Base-by-base conservation (phyloP, 2,113 vertebrate species). In the Phalacrocorax carbo region DNA sequence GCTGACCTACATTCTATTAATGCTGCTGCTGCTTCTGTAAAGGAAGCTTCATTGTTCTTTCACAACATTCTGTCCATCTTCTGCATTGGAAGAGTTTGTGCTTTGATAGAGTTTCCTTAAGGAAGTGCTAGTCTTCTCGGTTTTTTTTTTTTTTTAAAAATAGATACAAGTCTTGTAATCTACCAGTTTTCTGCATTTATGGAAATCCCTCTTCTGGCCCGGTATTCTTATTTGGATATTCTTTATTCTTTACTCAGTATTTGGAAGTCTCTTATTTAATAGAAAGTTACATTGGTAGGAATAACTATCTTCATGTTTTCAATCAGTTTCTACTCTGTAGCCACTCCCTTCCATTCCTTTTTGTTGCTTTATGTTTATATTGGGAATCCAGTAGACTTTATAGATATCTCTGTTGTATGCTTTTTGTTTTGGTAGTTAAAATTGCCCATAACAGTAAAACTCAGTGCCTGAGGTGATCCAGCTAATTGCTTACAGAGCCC, bases 1-100 rank as follows among this genome's bases (percentile, higher is more conserved):
- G 69, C 82, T 93, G 93, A 96, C 94, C 94, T 94, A 93, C 89
- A 96, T 96, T 81, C 65, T 93, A 1, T 94, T 84, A 54, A 44
- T 88, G 46, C 61, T 93, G 27, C 65, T 92, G 34, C 64, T 92
- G n/a, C 62, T 94, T 93, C 58, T 19, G 61, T 61, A 57, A 84
- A 80, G 44, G 87, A 89, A 91, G 27, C 57, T 65, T 72, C 7
- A 2, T 54, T 84, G 57, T 90, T 72, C 89, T 93, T 75, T 78
- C 81, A 68, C 68, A 83, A 8, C 32, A 17, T 71, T 73, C 55
- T 72, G n/a, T 88, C 40, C n/a, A 40, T 82, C 66, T 40, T 48
- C 77, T 82, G 36, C 16, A 13, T 38, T 84, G 90, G 83, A 75
- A 78, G 76, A 76, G 27, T 84, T 86, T 62, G 42, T 80, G 32